Percentiles rank a stretch among this genome's conserved stretches.
phyloP scores from a whole-genome alignment of 2,888 invertebrate genomes.

The Aethes cnicana region DNA sequence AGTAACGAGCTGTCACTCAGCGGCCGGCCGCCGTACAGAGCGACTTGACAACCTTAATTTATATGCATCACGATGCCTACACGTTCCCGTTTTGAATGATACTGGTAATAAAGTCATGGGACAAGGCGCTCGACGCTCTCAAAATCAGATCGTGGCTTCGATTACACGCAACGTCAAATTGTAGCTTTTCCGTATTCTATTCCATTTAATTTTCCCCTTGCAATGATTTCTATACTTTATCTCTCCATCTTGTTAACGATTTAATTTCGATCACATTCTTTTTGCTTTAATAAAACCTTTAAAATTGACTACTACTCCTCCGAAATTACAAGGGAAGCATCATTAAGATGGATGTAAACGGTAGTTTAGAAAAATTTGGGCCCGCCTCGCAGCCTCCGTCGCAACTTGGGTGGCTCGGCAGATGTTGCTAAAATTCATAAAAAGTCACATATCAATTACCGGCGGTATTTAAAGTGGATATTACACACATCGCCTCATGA shows the following conservation, averaged over 20 bases:
- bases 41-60: conserved; percentile 69
- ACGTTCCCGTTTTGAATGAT: conserved; percentile 48
- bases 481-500: conserved; percentile 59
- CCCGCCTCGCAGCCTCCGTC: conserved; percentile 7
- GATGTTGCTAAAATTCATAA: conserved; percentile 58
- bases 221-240: conserved; percentile 37
- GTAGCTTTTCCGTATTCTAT: conserved; percentile 20
- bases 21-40: conserved; percentile 38
- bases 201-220: too few relatives aligned
- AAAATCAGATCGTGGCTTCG: conserved; percentile 31
- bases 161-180: neutral
- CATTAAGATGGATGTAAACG: conserved; percentile 36
- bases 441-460: conserved; percentile 62
- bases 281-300: conserved; percentile 45
- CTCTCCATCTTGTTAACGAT: conserved; percentile 45
- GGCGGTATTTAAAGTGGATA: conserved; percentile 54
- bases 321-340: conserved; percentile 48
- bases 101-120: conserved; percentile 50
- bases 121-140: conserved; percentile 38
- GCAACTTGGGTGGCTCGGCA: conserved; percentile 62
- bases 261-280: conserved; percentile 42
- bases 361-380: conserved; percentile 26
- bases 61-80: conserved; percentile 60
- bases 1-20: conserved; percentile 73
- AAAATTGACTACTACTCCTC: conserved; percentile 44